Conservation (phyloP, 2,113 vertebrate genomes). For the Microtus montanus region DNA sequence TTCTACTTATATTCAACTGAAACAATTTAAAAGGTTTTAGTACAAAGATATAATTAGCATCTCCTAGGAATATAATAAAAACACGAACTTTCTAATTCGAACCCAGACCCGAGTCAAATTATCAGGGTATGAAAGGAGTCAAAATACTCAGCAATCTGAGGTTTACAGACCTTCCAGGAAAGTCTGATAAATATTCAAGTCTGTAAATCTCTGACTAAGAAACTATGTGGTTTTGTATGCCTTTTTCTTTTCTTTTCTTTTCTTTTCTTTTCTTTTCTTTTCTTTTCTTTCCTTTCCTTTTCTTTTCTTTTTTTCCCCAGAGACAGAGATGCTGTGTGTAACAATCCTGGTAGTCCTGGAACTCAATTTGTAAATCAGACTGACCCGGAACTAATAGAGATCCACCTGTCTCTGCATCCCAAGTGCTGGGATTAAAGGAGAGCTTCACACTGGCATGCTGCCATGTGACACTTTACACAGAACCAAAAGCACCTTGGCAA, state of each 20-base stretch:
- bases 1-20: not conserved
- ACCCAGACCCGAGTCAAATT: not conserved
- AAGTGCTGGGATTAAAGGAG: not conserved
- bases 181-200: not conserved
- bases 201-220: not conserved
- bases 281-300: not conserved
- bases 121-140: not conserved
- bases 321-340: not conserved
- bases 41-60: not conserved
- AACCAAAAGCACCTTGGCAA: not conserved
- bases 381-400: not conserved
- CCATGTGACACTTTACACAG: not conserved
- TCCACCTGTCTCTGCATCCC: not conserved
- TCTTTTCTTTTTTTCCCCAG: not conserved
- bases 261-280: too few species aligned
- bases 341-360: not conserved
- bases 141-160: too few species aligned
- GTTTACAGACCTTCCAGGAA: too few species aligned
- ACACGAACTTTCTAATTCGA: not conserved
- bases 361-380: not conserved
- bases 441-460: accelerated
- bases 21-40: not conserved
- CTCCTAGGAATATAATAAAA: not conserved
- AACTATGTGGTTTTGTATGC: not conserved
- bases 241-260: not conserved